phyloP scores from a whole-genome alignment of 2,113 vertebrate species.

The Dasypus novemcinctus region DNA sequence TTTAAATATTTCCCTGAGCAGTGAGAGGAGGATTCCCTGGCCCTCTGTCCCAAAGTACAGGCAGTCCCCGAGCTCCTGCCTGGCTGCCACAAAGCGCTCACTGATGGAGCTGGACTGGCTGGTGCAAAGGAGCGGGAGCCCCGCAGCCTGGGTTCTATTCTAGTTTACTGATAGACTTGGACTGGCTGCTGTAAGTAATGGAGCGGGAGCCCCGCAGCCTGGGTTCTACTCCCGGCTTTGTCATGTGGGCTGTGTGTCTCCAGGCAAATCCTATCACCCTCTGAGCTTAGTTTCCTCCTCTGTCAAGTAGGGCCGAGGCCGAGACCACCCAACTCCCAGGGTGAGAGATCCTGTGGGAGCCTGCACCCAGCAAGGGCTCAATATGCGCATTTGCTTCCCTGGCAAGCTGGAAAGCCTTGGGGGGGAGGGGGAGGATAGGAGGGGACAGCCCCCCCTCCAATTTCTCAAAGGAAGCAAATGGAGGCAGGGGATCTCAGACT shows the following conservation, averaged over 20 bases:
- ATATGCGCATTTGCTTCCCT: background rate
- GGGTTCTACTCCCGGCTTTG: background rate
- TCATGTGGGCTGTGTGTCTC: background rate
- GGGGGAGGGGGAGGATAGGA: too few species aligned
- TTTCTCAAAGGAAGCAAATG: background rate
- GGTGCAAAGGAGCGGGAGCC: too few species aligned
- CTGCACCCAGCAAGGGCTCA: background rate
- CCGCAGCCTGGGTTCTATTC: too few species aligned
- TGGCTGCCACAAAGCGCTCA: background rate
- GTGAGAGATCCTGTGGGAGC: accelerated
- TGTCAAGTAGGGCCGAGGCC: background rate
- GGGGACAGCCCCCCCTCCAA: background rate
- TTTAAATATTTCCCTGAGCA: background rate
- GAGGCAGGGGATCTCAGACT: background rate
- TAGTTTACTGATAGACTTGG: too few species aligned
- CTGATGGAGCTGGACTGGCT: too few species aligned
- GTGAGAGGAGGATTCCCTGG: background rate
- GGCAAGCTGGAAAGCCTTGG: background rate
- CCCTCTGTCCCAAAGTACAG: too few species aligned
- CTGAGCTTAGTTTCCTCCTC: background rate
- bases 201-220: background rate
- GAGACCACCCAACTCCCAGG: background rate
- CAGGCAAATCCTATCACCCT: background rate
- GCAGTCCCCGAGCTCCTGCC: too few species aligned
- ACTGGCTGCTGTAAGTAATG: too few species aligned